Base-by-base conservation (phyloP, 2,113 vertebrate species). In the Percina caprodes region DNA sequence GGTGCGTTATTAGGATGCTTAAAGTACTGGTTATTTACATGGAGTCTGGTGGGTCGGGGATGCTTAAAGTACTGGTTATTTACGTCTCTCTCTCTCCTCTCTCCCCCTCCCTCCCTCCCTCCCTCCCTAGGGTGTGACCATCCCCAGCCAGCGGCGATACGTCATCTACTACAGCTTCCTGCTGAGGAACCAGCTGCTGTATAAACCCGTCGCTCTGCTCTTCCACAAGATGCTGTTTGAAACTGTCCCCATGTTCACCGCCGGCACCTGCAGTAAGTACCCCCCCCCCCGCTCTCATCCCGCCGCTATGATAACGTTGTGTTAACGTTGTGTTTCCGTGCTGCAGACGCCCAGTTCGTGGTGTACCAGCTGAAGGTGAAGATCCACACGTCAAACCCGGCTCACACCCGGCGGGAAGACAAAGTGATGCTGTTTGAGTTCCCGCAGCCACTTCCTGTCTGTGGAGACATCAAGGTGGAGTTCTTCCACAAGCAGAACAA, bases 401-500 rank as follows among this genome's bases (percentile, higher is more conserved):
- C 95, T 88, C 94, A 97, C 93, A 98, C 96, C 2, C 93, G 96
- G 69, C 94, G 98, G 63, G 97, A 98, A 89, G 98, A 99, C 91
- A 99, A 99, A 79, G 95, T 96, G 79, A 96, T 99, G 97, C 94
- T 97, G 90, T 99, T 99, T 78, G 97, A 98, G 93, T 97, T 99
- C 86, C 97, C 97, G 18, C 98, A 99, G 80, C 97, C 97, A 1
- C 93, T 99, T 83, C 98, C 98, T 0, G 97, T 99, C 63, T 99
- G 98, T 24, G 98, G 98, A 74, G 98, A 99, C 94, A 98, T 99
- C 94, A 99, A 99, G 93, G 97, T 99, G 95, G 98, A 99, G 83
- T 99, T 99, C 91, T 99, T 99, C 95, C 97, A 99, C 95, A 99
- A 99, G 86, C 98, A 98, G 93, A 99, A 98, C 95, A 99, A 98